Conservation (phyloP, 2,888 invertebrate species). For the Cephus nigrinus region DNA sequence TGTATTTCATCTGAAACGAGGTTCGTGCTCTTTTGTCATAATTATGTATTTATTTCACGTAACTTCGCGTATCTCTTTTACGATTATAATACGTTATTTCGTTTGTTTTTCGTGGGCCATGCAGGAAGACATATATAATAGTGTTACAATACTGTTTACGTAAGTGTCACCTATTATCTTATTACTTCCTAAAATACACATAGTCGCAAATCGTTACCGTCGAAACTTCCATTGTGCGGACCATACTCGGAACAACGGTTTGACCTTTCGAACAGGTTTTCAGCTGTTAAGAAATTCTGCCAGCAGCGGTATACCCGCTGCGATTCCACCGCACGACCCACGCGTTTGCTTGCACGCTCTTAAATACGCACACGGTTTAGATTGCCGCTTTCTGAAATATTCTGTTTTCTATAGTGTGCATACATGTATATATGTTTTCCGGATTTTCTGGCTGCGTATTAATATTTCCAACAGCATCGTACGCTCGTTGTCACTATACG, state of each 20-base stretch:
- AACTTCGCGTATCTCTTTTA: neutral
- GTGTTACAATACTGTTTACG: neutral
- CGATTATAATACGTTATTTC: neutral
- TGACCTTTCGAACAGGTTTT: neutral
- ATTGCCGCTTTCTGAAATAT: neutral
- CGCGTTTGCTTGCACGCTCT: neutral
- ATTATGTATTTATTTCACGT: neutral
- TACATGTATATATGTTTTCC: no score
- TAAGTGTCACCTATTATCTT: neutral
- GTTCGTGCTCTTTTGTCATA: neutral
- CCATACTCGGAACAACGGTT: neutral
- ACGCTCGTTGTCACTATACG: no score
- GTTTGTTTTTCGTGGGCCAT: fast-evolving
- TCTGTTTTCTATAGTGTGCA: neutral
- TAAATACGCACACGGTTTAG: neutral
- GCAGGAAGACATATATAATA: neutral
- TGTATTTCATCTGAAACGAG: neutral
- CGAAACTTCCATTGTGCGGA: neutral
- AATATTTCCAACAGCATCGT: no score
- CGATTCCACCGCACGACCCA: neutral
- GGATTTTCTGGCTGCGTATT: no score
- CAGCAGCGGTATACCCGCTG: neutral
- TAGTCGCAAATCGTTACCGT: no score
- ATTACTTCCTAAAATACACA: neutral
- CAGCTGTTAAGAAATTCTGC: neutral